Conservation (phyloP, 2,888 invertebrate species). For the Apamea crenata region DNA sequence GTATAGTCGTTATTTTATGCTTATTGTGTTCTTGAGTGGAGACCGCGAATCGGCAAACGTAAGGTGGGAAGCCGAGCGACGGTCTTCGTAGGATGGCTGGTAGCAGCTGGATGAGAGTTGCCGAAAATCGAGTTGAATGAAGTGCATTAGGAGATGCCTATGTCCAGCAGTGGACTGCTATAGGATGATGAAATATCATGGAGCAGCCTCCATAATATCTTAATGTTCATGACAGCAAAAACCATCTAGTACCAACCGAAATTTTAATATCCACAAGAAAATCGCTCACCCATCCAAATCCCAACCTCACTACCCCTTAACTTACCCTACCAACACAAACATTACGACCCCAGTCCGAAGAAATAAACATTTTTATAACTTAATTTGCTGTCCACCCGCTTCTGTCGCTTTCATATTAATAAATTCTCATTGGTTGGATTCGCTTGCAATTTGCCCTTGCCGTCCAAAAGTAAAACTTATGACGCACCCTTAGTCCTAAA, state of each 20-base stretch:
- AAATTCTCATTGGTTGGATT: slow-evolving; percentile 89
- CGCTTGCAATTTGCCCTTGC: slow-evolving; percentile 87
- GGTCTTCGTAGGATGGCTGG: no score
- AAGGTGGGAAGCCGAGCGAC: no score
- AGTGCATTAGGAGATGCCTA: no score
- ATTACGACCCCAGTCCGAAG: slow-evolving; percentile 47
- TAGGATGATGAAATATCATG: background rate
- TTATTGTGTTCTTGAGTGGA: background rate
- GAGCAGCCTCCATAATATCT: background rate
- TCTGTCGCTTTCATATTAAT: slow-evolving; percentile 87
- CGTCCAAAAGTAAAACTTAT: slow-evolving; percentile 86
- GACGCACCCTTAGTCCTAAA: slow-evolving; percentile 84
- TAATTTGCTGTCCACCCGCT: slow-evolving; percentile 79
- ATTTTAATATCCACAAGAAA: slow-evolving; percentile 1
- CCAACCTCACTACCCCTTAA: slow-evolving; percentile 15
- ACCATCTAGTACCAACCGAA: background rate
- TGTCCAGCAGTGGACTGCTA: no score
- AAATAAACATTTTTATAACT: slow-evolving; percentile 81
- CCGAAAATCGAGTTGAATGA: no score
- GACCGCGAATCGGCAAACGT: no score
- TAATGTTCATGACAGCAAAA: background rate
- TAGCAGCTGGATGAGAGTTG: no score
- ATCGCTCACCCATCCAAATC: slow-evolving; percentile 30
- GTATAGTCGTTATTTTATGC: background rate
- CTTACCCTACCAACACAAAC: slow-evolving; percentile 21